phyloP scores from a whole-genome alignment of 2,113 vertebrate genomes.

The Lasiurus borealis region DNA sequence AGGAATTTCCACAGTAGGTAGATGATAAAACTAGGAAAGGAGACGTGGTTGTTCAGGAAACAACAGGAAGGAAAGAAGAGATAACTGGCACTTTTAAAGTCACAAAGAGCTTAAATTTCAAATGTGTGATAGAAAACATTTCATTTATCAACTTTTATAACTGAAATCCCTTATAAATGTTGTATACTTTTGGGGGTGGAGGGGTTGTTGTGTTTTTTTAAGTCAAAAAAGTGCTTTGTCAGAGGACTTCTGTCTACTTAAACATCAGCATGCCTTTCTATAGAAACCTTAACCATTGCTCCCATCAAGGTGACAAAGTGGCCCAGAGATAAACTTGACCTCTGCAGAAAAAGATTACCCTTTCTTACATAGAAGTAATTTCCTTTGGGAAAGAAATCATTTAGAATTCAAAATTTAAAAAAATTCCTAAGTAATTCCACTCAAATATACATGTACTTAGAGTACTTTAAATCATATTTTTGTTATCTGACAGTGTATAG shows the following conservation, averaged over 20 bases:
- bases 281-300: neutral
- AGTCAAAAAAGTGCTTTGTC: neutral
- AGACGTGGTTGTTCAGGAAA: neutral
- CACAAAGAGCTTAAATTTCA: neutral
- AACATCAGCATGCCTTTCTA: neutral
- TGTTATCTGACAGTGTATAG: neutral
- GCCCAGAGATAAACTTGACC: neutral
- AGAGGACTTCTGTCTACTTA: neutral
- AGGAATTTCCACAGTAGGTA: neutral
- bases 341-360: neutral
- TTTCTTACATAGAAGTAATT: conserved; percentile 42
- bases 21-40: neutral
- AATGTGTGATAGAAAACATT: neutral
- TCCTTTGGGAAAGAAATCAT: conserved; percentile 31
- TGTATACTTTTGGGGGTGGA: neutral
- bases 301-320: neutral
- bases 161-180: neutral
- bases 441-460: neutral
- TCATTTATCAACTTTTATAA: neutral
- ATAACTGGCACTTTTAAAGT: neutral
- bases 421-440: neutral
- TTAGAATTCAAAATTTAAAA: neutral
- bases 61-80: neutral
- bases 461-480: neutral
- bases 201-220: neutral